A percentile compares a stretch with the other conserved stretches of the same genome.
Evolutionary conservation across 2,888 invertebrate genomes (phyloP).

Genomic region (Blastobasis adustella): DNA sequence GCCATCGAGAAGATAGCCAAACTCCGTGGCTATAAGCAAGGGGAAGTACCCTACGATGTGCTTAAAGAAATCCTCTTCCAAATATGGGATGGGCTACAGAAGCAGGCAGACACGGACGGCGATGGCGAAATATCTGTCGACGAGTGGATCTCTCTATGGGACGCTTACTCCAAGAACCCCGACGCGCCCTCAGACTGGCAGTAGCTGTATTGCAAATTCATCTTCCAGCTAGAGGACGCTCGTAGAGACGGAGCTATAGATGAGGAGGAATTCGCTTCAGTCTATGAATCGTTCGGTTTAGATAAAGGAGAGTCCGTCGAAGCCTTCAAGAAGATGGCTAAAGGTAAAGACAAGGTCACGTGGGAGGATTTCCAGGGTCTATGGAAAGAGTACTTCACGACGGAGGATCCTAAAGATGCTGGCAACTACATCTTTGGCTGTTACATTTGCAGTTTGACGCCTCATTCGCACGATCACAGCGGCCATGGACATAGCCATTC

Average conservation of each 20-base stretch:
- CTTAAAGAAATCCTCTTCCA: conserved; percentile 56
- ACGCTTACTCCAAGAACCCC: conserved; percentile 78
- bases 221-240: background rate
- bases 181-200: background rate
- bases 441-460: too few relatives aligned
- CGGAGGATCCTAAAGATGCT: background rate
- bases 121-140: conserved; percentile 86
- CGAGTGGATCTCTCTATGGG: conserved; percentile 89
- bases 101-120: conserved; percentile 83
- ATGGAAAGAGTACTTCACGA: background rate
- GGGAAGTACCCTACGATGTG: conserved; percentile 82
- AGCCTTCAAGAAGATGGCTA: background rate
- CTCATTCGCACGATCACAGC: too few relatives aligned
- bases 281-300: background rate
- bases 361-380: background rate
- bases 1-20: conserved; percentile 89
- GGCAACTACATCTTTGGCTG: background rate
- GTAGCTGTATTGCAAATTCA: background rate
- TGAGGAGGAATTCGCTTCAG: background rate
- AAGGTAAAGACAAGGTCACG: background rate
- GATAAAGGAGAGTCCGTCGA: background rate
- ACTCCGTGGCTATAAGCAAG: conserved; percentile 84
- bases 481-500: too few relatives aligned
- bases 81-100: conserved; percentile 85
- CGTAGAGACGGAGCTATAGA: background rate